Evolutionary conservation across 2,888 invertebrate genomes (phyloP).

Genomic region (Prenolepis imparis): DNA sequence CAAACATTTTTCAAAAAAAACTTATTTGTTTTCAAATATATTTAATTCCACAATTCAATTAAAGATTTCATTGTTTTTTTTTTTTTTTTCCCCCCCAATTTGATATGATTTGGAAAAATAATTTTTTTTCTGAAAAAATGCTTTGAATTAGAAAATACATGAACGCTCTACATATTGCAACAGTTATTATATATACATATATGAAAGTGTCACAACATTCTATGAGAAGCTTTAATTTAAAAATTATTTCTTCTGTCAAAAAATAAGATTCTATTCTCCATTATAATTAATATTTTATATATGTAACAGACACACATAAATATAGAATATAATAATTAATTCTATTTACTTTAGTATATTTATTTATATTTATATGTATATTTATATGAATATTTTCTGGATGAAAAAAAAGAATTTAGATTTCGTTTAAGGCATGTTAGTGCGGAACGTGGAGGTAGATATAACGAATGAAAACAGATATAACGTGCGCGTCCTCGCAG

Average conservation of each 20-base stretch:
- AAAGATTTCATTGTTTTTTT: not conserved
- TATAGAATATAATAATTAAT: too few species aligned
- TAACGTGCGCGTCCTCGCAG: constrained; percentile 51
- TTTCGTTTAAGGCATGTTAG: not conserved
- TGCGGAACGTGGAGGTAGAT: not conserved
- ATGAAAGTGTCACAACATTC: not conserved
- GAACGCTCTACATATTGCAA: not conserved
- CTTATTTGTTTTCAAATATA: not conserved
- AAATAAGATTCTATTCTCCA: not conserved
- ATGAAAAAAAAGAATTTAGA: not conserved
- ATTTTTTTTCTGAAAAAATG: not conserved
- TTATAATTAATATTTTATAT: not conserved
- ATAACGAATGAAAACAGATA: not conserved
- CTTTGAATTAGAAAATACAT: not conserved
- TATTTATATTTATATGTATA: not conserved
- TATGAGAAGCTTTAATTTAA: not conserved
- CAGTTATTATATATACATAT: not conserved
- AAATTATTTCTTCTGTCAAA: not conserved
- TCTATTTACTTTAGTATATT: too few species aligned
- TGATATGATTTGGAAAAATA: not conserved
- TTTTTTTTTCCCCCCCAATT: too few species aligned
- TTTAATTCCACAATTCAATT: not conserved
- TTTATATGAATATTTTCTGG: constrained; percentile 12
- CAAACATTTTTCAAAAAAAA: not conserved
- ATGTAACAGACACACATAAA: not conserved